Conservation (phyloP, 2,888 invertebrate species). For the Sepiola atlantica region DNA sequence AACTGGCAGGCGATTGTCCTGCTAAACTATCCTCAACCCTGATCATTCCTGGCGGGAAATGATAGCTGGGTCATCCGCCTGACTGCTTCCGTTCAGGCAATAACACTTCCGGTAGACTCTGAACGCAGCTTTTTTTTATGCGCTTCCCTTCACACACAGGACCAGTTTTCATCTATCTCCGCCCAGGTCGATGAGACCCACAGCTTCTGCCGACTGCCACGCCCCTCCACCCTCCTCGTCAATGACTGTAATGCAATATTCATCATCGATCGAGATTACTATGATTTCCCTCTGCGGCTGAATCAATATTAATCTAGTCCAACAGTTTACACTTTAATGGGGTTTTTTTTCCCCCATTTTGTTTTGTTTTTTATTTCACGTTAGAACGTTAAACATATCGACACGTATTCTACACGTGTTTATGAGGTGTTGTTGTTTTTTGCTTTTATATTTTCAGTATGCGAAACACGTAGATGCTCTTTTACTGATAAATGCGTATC, state of each 20-base stretch:
- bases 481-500: too few relatives aligned
- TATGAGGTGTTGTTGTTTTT: too few relatives aligned
- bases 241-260: background rate
- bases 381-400: too few relatives aligned
- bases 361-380: too few relatives aligned
- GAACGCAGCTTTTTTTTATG: background rate
- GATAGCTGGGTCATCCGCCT: background rate
- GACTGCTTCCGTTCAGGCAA: background rate
- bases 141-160: background rate
- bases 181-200: background rate
- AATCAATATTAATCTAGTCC: too few relatives aligned
- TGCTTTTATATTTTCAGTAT: too few relatives aligned
- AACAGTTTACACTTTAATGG: background rate
- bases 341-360: too few relatives aligned
- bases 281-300: background rate
- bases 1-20: background rate
- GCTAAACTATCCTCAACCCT: background rate
- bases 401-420: too few relatives aligned
- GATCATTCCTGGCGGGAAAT: background rate
- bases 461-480: too few relatives aligned
- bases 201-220: background rate
- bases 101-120: background rate
- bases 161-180: background rate
- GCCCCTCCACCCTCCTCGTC: background rate
- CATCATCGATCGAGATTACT: background rate